Conservation (phyloP, 2,797 vertebrate genomes). For the Danio kyathit region DNA sequence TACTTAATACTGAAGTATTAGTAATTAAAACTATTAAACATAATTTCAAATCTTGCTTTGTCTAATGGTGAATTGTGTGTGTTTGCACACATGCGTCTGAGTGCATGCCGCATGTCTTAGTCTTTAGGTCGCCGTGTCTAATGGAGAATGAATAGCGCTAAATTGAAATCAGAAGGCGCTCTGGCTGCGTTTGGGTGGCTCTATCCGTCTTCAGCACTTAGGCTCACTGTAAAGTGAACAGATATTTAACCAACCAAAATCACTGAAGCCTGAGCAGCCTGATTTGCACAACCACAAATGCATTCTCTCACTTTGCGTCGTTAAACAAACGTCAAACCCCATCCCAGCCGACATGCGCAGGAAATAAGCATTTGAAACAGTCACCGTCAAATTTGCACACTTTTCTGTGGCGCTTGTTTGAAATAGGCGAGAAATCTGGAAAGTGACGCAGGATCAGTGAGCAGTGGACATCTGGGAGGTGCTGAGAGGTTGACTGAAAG, state of each 20-base stretch:
- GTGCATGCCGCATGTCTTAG: constrained; percentile 16
- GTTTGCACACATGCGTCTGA: neutral
- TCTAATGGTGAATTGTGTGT: neutral
- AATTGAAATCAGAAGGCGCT: constrained; percentile 55
- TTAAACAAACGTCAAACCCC: constrained; percentile 58
- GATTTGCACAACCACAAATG: constrained; percentile 29
- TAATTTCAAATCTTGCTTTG: neutral
- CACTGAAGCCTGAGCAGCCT: constrained; percentile 27
- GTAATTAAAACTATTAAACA: too few relatives aligned
- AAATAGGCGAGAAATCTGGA: neutral
- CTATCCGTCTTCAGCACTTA: constrained; percentile 25
- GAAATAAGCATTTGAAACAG: neutral
- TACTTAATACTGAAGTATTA: too few relatives aligned
- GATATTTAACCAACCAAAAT: constrained; percentile 37
- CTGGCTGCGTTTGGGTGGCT: constrained; percentile 34
- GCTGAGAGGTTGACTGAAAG: constrained; percentile 56
- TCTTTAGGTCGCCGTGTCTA: constrained; percentile 44
- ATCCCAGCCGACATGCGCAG: neutral
- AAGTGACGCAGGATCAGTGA: constrained; percentile 13
- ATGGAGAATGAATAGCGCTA: constrained; percentile 50
- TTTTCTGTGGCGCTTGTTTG: neutral
- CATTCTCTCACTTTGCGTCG: constrained; percentile 52
- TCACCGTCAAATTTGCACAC: neutral
- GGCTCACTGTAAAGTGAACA: constrained; percentile 47
- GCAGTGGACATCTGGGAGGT: constrained; percentile 41